Conservation (phyloP, 2,113 vertebrate species). For the Puntigrus tetrazona region DNA sequence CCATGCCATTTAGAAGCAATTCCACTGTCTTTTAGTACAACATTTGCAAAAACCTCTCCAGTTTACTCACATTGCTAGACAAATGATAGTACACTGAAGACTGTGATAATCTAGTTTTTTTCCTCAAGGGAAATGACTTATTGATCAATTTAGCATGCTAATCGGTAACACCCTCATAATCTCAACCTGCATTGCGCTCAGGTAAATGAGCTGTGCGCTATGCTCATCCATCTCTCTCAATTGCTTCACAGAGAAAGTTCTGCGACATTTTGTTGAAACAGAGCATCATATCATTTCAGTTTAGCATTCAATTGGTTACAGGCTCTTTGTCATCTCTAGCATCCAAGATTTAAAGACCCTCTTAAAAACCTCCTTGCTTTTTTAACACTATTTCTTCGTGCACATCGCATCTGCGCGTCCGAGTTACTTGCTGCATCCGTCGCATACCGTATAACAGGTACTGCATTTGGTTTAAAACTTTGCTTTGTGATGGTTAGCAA, state of each 20-base stretch:
- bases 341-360: not conserved
- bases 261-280: constrained; percentile 49
- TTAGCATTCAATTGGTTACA: constrained; percentile 56
- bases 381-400: too few species aligned
- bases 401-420: too few species aligned
- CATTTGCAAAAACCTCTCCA: not conserved
- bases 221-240: constrained; percentile 53
- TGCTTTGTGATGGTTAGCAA: too few species aligned
- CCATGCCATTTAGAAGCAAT: constrained; percentile 21
- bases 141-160: constrained; percentile 48
- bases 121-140: constrained; percentile 23
- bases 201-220: constrained; percentile 54
- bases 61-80: constrained; percentile 34
- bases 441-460: too few species aligned
- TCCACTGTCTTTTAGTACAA: not conserved
- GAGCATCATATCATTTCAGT: constrained; percentile 42
- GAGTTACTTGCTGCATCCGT: too few species aligned
- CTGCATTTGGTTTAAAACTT: too few species aligned
- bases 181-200: constrained; percentile 41
- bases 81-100: constrained; percentile 31
- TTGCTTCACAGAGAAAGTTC: constrained; percentile 34
- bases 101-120: constrained; percentile 34
- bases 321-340: constrained; percentile 50
- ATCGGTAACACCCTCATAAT: constrained; percentile 41
- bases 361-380: not conserved